These are phyloP conservation scores for Arizona elegans DNA, from an alignment of 2,113 vertebrate species.

Conservation along the genomic window DNA sequence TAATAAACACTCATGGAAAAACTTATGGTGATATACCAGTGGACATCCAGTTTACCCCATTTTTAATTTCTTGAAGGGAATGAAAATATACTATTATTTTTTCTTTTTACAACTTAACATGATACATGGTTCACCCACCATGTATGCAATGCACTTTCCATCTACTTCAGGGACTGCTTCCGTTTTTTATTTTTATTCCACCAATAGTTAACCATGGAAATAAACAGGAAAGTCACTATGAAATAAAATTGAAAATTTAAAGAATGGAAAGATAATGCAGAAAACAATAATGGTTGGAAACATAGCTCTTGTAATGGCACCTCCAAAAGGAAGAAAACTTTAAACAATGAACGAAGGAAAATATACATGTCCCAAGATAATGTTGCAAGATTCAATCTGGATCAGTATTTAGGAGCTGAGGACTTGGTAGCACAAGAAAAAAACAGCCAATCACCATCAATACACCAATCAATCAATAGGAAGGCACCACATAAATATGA, in stretches of 20 bases:
- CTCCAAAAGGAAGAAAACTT: background rate
- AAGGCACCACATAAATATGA: background rate
- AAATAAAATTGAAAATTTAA: background rate
- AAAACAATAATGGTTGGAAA: background rate
- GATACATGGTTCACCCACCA: background rate
- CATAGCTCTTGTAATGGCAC: background rate
- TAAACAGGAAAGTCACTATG: background rate
- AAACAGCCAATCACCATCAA: background rate
- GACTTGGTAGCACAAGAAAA: background rate
- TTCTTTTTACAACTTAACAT: background rate
- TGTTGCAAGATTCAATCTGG: background rate
- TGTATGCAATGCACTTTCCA: background rate
- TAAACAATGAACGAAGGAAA: background rate
- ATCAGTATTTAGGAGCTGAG: background rate
- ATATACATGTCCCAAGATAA: background rate
- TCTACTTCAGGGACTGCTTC: background rate
- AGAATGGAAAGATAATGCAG: background rate
- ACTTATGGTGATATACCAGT: background rate
- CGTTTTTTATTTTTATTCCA: background rate
- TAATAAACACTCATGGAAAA: background rate
- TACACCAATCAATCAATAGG: background rate
- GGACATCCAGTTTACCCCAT: background rate
- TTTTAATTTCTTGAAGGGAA: background rate
- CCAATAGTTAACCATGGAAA: background rate
- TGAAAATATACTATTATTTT: background rate